Evolutionary conservation across 2,888 invertebrate genomes (phyloP), one percentile per base, ranked within the genome.

Genomic region (Arrhopalites spinosus): DNA sequence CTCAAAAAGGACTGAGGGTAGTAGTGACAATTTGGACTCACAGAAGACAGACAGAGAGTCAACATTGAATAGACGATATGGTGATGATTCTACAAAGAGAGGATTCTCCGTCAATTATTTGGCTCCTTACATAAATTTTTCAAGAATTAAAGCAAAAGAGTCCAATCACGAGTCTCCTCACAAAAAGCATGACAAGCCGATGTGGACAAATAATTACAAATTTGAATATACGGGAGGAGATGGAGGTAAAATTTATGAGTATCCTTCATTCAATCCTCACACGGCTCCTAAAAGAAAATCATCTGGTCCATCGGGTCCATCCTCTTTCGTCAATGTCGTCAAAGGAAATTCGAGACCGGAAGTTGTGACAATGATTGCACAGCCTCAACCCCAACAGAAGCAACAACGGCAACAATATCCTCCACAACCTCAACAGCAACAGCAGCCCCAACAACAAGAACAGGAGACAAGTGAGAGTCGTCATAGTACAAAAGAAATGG

Each of bases 151-250:
- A 68, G 45, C 47, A 25, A 61, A 61, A 11, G 25, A 20, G 23
- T 50, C 15, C 7, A 59, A 25, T 59, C 2, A 25, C 23, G 59
- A 59, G 25, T 2, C 50, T n/a, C n/a, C n/a, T 7, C 7, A 59
- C 5, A 20, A 20, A 59, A 59, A 59, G 11, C 20, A 23, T n/a
- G 50, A 50, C 3, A 29, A 63, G 3, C 20, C 63, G 3, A 20
- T 29, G 25, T 15, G 25, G 29, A 15, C 7, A 8, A 15, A 50
- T n/a, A 50, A 17, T 36, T 36, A 36, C 36, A 36, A 70, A 70
- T 30, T 50, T 53, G 27, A 25, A 17, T 73, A 74, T 43, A 67
- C 74, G 30, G 74, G 74, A 20, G 30, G 11, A 5, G 67, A 74
- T 30, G 30, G 36, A 2, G 73, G 25, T 15, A 8, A 7, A n/a